These are phyloP conservation scores for Ochotona curzoniae DNA, from an alignment of 2,113 vertebrate species.

Conservation along the genomic window DNA sequence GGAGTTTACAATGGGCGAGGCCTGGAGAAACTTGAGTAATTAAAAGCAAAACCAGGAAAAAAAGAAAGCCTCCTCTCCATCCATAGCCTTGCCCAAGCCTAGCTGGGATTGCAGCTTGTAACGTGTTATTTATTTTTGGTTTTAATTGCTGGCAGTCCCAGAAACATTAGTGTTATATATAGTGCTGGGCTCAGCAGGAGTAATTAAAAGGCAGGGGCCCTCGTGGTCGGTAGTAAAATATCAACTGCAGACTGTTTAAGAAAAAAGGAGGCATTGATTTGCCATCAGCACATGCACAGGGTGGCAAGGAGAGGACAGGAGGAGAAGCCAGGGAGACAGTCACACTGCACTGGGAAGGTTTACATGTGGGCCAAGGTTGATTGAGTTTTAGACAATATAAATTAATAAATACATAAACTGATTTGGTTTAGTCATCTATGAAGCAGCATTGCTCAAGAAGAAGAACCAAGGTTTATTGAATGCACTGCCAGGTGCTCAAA, in stretches of 20 bases:
- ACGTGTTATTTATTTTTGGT: slow-evolving; percentile 84
- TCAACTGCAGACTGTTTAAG: slow-evolving; percentile 82
- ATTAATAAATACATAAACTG: background rate
- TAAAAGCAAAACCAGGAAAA: background rate
- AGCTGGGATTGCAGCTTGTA: slow-evolving; percentile 80
- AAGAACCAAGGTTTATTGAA: background rate
- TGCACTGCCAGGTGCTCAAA: background rate
- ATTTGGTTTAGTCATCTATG: background rate
- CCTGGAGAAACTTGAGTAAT: slow-evolving; percentile 70
- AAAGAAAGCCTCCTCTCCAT: slow-evolving; percentile 63
- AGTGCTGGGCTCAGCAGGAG: slow-evolving; percentile 85
- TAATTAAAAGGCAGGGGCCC: slow-evolving; percentile 86
- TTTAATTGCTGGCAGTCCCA: slow-evolving; percentile 86
- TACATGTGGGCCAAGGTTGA: background rate
- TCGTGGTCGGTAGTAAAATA: slow-evolving; percentile 81
- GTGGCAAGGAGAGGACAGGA: slow-evolving; percentile 62
- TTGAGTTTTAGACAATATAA: background rate
- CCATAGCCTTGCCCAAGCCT: slow-evolving; percentile 42
- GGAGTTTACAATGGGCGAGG: slow-evolving; percentile 48
- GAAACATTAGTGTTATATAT: slow-evolving; percentile 83
- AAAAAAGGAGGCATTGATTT: slow-evolving; percentile 84
- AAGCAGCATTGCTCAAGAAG: background rate
- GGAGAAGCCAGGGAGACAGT: slow-evolving; percentile 44
- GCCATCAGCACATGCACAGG: slow-evolving; percentile 70
- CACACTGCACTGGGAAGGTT: background rate